Percentiles rank a stretch among this genome's conserved stretches.
phyloP scores from a whole-genome alignment of 1,140 invertebrate species.

The Phocides pigmalion region DNA sequence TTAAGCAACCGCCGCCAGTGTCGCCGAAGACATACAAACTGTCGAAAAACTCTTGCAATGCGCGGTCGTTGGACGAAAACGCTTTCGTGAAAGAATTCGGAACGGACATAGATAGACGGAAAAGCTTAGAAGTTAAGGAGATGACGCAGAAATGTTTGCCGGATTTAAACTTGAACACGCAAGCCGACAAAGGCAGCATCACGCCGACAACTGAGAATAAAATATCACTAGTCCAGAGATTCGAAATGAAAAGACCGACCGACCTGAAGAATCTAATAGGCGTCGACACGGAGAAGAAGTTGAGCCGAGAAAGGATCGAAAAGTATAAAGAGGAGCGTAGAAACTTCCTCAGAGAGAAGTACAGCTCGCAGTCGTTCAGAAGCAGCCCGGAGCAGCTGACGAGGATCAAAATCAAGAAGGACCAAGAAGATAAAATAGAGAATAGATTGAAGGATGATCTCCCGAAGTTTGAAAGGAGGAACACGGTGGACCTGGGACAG shows the following conservation, averaged over 20 bases:
- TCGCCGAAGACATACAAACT: slow-evolving; percentile 72
- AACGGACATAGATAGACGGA: slow-evolving; percentile 70
- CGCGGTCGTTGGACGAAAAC: slow-evolving; percentile 89
- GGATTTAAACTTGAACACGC: slow-evolving; percentile 79
- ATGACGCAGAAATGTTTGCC: slow-evolving; percentile 83
- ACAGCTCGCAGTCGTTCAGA: slow-evolving; percentile 92
- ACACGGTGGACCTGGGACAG: slow-evolving; percentile 79
- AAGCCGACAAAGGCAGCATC: slow-evolving; percentile 65
- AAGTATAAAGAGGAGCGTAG: slow-evolving; percentile 96
- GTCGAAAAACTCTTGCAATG: slow-evolving; percentile 86
- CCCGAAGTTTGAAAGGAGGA: slow-evolving; percentile 76
- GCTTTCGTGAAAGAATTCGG: slow-evolving; percentile 87
- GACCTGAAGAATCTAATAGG: slow-evolving; percentile 79
- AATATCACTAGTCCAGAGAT: slow-evolving; percentile 84
- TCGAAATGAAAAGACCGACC: slow-evolving; percentile 57
- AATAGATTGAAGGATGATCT: slow-evolving; percentile 61
- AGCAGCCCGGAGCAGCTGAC: slow-evolving; percentile 76
- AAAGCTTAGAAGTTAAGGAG: slow-evolving; percentile 81
- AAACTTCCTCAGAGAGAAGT: slow-evolving; percentile 93
- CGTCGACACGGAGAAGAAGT: slow-evolving; percentile 83
- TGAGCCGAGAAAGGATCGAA: slow-evolving; percentile 92
- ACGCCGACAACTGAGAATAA: slow-evolving; percentile 85
- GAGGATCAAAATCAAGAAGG: slow-evolving; percentile 69
- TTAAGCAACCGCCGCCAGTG: slow-evolving; percentile 47
- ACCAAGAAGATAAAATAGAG: slow-evolving; percentile 60